These are phyloP conservation scores for Ficedula albicollis DNA, from an alignment of 2,797 vertebrate genomes.

Conservation along the genomic window DNA sequence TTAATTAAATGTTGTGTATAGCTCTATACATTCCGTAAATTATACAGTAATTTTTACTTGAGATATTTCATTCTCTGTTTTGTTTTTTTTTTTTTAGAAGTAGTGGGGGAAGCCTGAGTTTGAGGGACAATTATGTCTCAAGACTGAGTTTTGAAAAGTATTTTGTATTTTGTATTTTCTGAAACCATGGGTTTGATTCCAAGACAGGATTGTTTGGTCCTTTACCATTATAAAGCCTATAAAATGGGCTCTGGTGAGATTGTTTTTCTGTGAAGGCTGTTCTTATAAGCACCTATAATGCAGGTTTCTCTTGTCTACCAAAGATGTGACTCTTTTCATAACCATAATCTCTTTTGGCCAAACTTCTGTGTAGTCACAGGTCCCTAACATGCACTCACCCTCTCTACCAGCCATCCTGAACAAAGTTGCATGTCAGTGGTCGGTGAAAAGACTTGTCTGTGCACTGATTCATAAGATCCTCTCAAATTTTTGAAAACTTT, in stretches of 20 bases:
- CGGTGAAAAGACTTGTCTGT: background rate
- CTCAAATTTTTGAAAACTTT: background rate
- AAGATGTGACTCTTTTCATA: background rate
- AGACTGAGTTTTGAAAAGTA: background rate
- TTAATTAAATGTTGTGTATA: background rate
- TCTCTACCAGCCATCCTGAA: background rate
- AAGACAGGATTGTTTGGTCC: background rate
- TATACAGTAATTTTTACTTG: background rate
- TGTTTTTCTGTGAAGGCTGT: background rate
- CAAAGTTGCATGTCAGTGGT: background rate
- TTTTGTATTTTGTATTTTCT: background rate
- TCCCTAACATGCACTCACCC: background rate
- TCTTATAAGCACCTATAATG: background rate
- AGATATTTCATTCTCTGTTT: background rate
- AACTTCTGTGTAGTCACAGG: background rate
- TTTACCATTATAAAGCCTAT: background rate
- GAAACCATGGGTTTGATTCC: background rate
- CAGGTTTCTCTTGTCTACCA: background rate
- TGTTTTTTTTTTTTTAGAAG: background rate
- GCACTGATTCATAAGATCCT: background rate
- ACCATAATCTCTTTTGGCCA: background rate
- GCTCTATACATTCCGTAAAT: background rate
- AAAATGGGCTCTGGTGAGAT: background rate
- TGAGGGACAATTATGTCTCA: background rate
- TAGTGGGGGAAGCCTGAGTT: background rate